phyloP scores from a whole-genome alignment of 1,140 invertebrate genomes.

The Atopsyche davidsoni region DNA sequence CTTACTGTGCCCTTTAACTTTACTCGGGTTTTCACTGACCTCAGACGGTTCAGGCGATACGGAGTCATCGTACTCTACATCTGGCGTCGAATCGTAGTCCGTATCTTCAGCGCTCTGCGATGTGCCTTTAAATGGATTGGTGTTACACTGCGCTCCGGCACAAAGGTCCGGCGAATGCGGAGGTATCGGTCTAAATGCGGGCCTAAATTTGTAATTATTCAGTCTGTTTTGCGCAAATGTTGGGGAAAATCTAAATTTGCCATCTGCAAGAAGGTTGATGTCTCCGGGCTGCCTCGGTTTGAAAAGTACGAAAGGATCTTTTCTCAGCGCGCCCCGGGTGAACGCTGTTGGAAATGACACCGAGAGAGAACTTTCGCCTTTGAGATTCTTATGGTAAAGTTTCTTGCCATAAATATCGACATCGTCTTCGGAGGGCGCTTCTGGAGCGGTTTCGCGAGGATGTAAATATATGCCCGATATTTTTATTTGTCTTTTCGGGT shows the following conservation, averaged over 20 bases:
- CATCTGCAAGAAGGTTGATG: slow-evolving; percentile 44
- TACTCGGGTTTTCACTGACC: not conserved
- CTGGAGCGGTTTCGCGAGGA: slow-evolving; percentile 21
- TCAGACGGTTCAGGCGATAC: not conserved
- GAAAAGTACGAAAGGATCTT: slow-evolving; percentile 40
- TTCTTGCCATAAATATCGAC: too few species aligned
- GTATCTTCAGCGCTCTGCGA: not conserved
- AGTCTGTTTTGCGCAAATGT: slow-evolving; percentile 10
- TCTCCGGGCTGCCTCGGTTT: slow-evolving; percentile 43
- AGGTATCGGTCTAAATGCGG: slow-evolving; percentile 3
- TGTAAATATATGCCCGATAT: slow-evolving; percentile 40
- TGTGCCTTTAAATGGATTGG: too few species aligned
- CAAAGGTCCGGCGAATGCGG: too few species aligned
- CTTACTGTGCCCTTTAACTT: slow-evolving; percentile 16
- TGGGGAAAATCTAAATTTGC: slow-evolving; percentile 38
- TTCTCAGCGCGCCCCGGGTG: too few species aligned
- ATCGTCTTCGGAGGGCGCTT: not conserved
- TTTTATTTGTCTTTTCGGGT: slow-evolving; percentile 35
- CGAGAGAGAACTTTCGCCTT: too few species aligned
- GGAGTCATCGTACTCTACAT: slow-evolving; percentile 10
- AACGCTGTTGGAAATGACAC: too few species aligned
- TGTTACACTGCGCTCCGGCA: not conserved
- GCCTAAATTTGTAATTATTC: slow-evolving; percentile 10
- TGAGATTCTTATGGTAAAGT: too few species aligned
- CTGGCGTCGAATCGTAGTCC: slow-evolving; percentile 2